These are phyloP conservation scores for Alitta virens DNA, from an alignment of 2,888 invertebrate species.

Conservation along the genomic window DNA sequence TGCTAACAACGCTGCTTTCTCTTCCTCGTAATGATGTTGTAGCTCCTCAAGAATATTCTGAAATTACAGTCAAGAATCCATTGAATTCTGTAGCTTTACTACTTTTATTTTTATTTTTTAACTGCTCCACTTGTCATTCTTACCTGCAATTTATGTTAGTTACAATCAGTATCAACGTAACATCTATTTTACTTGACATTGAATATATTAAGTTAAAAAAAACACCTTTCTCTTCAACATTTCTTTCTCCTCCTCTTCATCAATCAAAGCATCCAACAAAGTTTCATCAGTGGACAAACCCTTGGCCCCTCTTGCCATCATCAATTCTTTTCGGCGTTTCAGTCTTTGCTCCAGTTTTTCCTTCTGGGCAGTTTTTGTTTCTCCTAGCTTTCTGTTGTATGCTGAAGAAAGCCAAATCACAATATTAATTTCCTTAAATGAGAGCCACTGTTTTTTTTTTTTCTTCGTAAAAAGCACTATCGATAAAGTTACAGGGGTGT, in stretches of 20 bases:
- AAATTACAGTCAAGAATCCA: not conserved
- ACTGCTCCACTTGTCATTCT: no score
- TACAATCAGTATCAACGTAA: no score
- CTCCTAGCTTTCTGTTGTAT: conserved; percentile 21
- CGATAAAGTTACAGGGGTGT: no score
- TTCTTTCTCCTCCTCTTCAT: conserved; percentile 27
- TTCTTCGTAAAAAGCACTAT: no score
- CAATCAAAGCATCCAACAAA: conserved; percentile 33
- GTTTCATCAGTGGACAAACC: conserved; percentile 40
- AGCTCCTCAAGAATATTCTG: conserved; percentile 46
- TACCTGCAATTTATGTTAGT: no score
- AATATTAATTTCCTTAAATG: no score
- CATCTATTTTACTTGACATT: no score
- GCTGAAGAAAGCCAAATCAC: no score
- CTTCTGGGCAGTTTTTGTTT: conserved; percentile 29
- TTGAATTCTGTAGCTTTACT: no score
- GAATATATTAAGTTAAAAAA: no score
- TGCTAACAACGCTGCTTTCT: conserved; percentile 40
- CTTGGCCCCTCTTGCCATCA: conserved; percentile 34
- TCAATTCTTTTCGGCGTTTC: conserved; percentile 33
- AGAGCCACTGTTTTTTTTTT: no score
- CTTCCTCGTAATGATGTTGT: conserved; percentile 43
- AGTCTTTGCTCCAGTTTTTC: conserved; percentile 29
- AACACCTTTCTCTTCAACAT: conserved; percentile 10
- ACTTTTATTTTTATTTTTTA: no score